Base-by-base conservation (phyloP, 2,888 invertebrate genomes). In the Salticus scenicus region DNA sequence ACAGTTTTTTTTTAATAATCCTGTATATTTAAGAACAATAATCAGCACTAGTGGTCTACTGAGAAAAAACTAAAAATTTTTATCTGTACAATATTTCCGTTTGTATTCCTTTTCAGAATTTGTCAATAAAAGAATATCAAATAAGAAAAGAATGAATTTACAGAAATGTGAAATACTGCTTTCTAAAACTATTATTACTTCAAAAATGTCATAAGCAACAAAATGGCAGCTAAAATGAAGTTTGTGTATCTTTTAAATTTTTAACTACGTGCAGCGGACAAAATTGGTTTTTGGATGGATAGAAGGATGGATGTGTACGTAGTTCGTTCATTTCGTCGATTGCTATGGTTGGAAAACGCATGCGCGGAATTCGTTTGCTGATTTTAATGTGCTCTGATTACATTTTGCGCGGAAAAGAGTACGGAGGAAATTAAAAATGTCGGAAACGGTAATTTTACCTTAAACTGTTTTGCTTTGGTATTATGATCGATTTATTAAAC, bases 241-340 rank as follows among this genome's bases (percentile, higher is more conserved):
- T 17, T 47, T 14, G 47, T 12, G n/a, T n/a, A n/a, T n/a, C 17
- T 47, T 47, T 47, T 47, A 14, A n/a, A 47, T 12, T 12, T 2
- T n/a, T 47, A 47, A 47, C 47, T 47, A 47, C 47, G 47, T 47
- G 47, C 47, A 47, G 47, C 57, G 24, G 47, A n/a, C 70, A 63
- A 51, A 70, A 71, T 76, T 47, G 71, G 71, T 76, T 77, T 81
- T 81, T 57, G 73, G 41, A 37, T 28, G 17, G 28, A 75, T 57
- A 63, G 41, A 37, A 12, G 17, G 28, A 63, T 12, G 27, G 28
- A 63, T 28, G 63, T n/a, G n/a, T 47, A 63, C 24, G 63, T 63
- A 51, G 64, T 83, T 83, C 83, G 83, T 77, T 83, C 76, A 33
- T 77, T 82, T 77, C 83, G 66, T 82, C 83, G 83, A 83, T 83